Percentiles rank a stretch among this genome's conserved stretches.
phyloP scores from a whole-genome alignment of 2,113 vertebrate genomes.

The Mus spicilegus region DNA sequence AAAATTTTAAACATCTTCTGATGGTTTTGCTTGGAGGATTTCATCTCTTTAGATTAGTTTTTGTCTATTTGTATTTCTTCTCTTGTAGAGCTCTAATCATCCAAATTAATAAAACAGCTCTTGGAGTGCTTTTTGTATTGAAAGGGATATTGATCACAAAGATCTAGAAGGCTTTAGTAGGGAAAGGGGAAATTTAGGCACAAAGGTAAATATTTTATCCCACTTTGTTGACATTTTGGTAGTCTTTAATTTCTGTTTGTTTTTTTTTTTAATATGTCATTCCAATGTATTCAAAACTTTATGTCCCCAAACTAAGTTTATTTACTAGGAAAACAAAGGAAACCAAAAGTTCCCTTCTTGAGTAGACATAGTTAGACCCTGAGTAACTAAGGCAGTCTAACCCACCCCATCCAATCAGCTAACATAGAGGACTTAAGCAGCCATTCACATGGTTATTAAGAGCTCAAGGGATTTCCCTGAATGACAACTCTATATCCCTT shows the following conservation, averaged over 20 bases:
- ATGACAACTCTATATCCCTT: background rate
- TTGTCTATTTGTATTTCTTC: conserved; percentile 24
- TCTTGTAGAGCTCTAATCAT: background rate
- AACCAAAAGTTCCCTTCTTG: background rate
- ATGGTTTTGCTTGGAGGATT: background rate
- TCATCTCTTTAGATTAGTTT: background rate
- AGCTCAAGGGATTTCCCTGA: background rate
- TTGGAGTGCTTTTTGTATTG: background rate
- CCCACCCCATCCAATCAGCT: background rate
- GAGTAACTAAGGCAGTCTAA: background rate
- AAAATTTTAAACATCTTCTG: background rate
- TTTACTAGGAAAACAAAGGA: background rate
- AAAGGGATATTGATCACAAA: background rate
- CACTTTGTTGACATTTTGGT: background rate
- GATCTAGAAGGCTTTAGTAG: background rate
- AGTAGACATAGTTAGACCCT: background rate
- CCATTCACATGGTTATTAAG: background rate
- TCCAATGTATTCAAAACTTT: background rate
- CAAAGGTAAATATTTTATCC: background rate
- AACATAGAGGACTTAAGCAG: background rate
- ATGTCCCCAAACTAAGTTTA: background rate
- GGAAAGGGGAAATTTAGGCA: background rate
- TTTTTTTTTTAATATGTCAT: background rate
- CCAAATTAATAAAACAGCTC: background rate
- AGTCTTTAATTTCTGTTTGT: background rate